Conservation (phyloP, 2,797 vertebrate genomes). For the Acipenser ruthenus region DNA sequence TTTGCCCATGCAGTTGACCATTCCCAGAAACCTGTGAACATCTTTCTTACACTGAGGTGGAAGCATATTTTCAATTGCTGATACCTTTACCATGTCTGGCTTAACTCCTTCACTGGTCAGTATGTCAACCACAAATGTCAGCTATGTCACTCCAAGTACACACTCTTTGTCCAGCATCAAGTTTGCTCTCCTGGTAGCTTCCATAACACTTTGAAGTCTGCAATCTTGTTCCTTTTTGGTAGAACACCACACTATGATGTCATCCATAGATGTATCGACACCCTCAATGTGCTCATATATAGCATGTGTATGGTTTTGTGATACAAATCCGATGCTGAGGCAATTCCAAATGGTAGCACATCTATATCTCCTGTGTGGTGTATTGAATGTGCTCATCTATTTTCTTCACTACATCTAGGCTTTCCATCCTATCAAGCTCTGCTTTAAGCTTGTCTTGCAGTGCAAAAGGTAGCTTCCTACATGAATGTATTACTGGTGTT, state of each 20-base stretch:
- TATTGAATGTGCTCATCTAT: conserved; percentile 8
- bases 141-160: not conserved
- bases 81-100: conserved; percentile 6
- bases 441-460: no score
- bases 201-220: conserved; percentile 6
- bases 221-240: conserved; percentile 4
- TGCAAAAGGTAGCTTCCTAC: no score
- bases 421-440: no score
- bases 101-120: not conserved
- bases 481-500: no score
- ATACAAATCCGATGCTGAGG: conserved; percentile 3
- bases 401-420: no score
- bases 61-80: conserved; percentile 7
- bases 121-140: conserved; percentile 10
- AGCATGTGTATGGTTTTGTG: not conserved
- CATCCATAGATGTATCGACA: conserved; percentile 7
- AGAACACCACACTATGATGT: conserved; percentile 5
- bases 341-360: conserved; percentile 14
- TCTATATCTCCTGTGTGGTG: conserved; percentile 9
- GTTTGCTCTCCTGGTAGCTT: not conserved
- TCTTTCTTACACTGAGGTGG: conserved; percentile 8
- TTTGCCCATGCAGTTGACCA: conserved; percentile 16
- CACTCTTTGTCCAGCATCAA: conserved; percentile 14
- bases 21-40: conserved; percentile 5
- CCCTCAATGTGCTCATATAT: not conserved